These are phyloP conservation scores for Brachystomella parvula DNA, from an alignment of 1,140 invertebrate genomes.

Conservation along the genomic window DNA sequence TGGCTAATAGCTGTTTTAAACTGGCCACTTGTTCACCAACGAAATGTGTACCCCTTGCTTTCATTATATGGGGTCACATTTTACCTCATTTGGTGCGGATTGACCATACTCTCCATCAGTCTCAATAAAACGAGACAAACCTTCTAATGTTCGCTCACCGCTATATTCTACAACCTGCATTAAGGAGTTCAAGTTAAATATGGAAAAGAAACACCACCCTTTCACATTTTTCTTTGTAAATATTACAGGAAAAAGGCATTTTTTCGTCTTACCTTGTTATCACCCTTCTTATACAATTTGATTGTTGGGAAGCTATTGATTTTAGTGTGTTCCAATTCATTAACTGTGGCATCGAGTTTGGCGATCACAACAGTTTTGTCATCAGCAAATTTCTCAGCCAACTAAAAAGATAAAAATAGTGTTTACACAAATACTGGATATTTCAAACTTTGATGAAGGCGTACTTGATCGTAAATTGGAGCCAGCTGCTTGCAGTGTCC, in stretches of 20 bases:
- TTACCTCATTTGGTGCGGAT: constrained; percentile 55
- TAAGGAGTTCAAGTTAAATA: constrained; percentile 35
- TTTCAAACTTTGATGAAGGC: constrained; percentile 32
- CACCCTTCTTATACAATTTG: constrained; percentile 85
- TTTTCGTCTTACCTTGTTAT: constrained; percentile 64
- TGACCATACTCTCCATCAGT: constrained; percentile 59
- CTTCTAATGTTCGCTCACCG: constrained; percentile 90
- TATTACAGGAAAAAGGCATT: background rate
- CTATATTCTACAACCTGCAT: constrained; percentile 82
- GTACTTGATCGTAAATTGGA: constrained; percentile 80
- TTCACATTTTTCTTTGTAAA: constrained; percentile 37
- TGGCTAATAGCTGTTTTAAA: background rate
- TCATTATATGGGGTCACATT: constrained; percentile 6
- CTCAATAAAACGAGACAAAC: constrained; percentile 85
- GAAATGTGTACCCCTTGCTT: background rate
- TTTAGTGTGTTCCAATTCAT: constrained; percentile 92
- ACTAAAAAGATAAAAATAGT: constrained; percentile 44
- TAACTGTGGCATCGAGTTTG: constrained; percentile 96
- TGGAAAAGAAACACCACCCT: constrained; percentile 30
- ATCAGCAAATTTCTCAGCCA: constrained; percentile 79
- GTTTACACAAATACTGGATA: constrained; percentile 10
- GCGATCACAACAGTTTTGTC: constrained; percentile 81
- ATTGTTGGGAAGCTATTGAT: constrained; percentile 94
- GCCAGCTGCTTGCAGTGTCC: constrained; percentile 93
- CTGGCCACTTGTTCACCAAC: background rate